Evolutionary conservation across 2,888 invertebrate species (phyloP).

Genomic region (Lissonota sp.): DNA sequence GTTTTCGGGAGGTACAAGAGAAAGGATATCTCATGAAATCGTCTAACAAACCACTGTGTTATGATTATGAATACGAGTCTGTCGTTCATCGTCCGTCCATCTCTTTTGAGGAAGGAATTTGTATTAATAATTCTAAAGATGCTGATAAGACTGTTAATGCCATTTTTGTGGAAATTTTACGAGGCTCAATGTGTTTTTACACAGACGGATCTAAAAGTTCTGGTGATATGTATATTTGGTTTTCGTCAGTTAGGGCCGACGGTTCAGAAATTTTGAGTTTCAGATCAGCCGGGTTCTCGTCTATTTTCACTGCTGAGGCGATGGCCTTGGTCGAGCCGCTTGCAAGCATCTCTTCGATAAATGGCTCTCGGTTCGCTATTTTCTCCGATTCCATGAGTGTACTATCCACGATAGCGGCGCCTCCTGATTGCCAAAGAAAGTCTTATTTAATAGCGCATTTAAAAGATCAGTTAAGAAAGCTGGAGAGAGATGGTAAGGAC

Average conservation of each 20-base stretch:
- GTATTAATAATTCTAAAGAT: neutral
- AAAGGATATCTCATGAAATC: slow-evolving; percentile 4
- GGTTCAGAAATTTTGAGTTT: neutral
- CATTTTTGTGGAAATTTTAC: neutral
- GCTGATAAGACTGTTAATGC: neutral
- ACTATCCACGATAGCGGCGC: slow-evolving; percentile 9
- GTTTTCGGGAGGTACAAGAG: neutral
- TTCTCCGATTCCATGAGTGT: slow-evolving; percentile 59
- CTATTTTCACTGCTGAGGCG: slow-evolving; percentile 62
- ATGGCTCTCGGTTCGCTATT: slow-evolving; percentile 19
- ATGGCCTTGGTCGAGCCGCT: slow-evolving; percentile 46
- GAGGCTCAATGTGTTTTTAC: slow-evolving; percentile 3
- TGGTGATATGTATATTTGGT: slow-evolving; percentile 3
- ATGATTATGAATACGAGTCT: slow-evolving; percentile 14
- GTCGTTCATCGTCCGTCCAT: neutral
- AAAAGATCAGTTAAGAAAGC: slow-evolving; percentile 11
- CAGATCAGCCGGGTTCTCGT: slow-evolving; percentile 19
- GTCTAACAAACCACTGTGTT: slow-evolving; percentile 16
- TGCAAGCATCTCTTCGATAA: slow-evolving; percentile 3
- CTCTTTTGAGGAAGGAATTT: slow-evolving; percentile 25
- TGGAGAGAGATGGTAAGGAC: neutral
- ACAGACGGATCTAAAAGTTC: slow-evolving; percentile 44
- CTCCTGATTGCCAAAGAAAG: slow-evolving; percentile 9
- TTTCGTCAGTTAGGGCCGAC: slow-evolving; percentile 15
- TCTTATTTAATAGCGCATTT: slow-evolving; percentile 3